These are phyloP conservation scores for Trichogramma dendrolimi DNA, from an alignment of 2,888 invertebrate genomes.

Conservation along the genomic window DNA sequence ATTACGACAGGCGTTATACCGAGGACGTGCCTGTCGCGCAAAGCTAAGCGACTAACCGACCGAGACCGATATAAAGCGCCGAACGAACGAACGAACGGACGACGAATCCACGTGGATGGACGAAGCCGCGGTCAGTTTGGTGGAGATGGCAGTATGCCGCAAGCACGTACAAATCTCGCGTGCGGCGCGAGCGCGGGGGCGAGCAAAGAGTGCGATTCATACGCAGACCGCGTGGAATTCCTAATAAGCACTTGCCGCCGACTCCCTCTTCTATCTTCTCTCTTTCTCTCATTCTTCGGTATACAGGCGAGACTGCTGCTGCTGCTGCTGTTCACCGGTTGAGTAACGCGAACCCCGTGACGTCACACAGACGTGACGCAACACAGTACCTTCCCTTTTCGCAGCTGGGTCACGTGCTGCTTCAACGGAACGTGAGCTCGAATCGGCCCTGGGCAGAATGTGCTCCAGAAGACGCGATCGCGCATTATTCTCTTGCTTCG, in stretches of 20 bases:
- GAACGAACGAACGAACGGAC: too few species aligned
- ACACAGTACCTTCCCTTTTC: constrained; percentile 40
- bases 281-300: constrained; percentile 8
- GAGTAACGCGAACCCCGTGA: constrained; percentile 29
- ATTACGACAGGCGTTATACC: too few species aligned
- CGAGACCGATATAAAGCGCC: too few species aligned
- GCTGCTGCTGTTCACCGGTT: constrained; percentile 18
- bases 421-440: constrained; percentile 40
- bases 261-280: constrained; percentile 11
- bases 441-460: constrained; percentile 26
- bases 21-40: too few species aligned
- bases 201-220: constrained; percentile 38
- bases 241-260: constrained; percentile 40
- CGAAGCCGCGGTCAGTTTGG: neutral
- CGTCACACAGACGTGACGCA: constrained; percentile 33
- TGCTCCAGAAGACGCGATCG: too few species aligned
- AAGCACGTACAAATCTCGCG: neutral
- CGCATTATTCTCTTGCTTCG: too few species aligned
- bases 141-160: neutral
- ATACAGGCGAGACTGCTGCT: neutral
- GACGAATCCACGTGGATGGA: too few species aligned
- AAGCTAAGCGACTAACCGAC: too few species aligned
- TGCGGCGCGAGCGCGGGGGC: constrained; percentile 17
- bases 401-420: constrained; percentile 50
- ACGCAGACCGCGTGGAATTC: constrained; percentile 44